Evolutionary conservation across 2,113 vertebrate genomes (phyloP).

Genomic region (Nasalis larvatus): DNA sequence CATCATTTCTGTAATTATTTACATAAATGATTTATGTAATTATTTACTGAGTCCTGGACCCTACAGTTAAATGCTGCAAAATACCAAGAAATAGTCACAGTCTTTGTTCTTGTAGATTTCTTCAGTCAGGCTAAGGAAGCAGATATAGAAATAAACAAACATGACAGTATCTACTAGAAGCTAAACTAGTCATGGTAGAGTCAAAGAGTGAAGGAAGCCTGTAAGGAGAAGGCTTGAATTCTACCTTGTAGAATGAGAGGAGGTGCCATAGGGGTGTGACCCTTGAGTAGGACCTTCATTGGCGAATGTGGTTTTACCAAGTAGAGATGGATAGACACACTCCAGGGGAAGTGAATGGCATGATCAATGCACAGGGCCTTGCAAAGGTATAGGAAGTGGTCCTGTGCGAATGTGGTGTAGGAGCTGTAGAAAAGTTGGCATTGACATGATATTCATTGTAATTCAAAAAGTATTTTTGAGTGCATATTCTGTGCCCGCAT

Average conservation of each 20-base stretch:
- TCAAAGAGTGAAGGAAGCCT: neutral
- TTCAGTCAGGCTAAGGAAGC: neutral
- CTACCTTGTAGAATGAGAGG: neutral
- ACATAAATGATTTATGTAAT: neutral
- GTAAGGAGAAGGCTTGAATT: neutral
- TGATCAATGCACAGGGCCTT: neutral
- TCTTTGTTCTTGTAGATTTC: neutral
- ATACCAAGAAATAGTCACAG: neutral
- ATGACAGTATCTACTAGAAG: neutral
- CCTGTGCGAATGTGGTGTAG: neutral
- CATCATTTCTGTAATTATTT: neutral
- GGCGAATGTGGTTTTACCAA: neutral
- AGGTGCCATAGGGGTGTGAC: neutral
- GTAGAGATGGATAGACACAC: neutral
- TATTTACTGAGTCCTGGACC: neutral
- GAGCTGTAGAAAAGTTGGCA: neutral
- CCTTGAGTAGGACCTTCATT: neutral
- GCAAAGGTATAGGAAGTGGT: neutral
- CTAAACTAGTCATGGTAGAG: neutral
- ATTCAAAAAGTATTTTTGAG: neutral
- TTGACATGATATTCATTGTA: neutral
- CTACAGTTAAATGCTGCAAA: neutral
- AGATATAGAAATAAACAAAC: neutral
- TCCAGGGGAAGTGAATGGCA: neutral
- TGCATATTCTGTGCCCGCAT: neutral